Evolutionary conservation across 2,113 vertebrate species (phyloP).

Genomic region (Telmatochromis brachygnathus): DNA sequence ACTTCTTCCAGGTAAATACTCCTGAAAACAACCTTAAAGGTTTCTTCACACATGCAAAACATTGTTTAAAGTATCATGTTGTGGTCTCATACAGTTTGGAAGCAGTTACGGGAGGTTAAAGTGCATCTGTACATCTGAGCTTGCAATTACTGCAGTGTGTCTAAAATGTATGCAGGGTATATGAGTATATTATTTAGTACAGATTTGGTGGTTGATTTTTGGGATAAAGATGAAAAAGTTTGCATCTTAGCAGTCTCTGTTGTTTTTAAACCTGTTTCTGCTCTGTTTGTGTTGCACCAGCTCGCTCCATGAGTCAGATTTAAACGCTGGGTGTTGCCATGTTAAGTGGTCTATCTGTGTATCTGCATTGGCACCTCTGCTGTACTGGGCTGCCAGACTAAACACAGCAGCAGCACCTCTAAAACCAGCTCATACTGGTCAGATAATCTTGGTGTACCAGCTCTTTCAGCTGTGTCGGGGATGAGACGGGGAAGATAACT

Average conservation of each 20-base stretch:
- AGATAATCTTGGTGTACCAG: neutral
- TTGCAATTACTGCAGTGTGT: neutral
- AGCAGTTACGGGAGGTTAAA: neutral
- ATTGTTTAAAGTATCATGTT: accelerated
- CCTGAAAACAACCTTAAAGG: neutral
- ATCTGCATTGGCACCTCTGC: neutral
- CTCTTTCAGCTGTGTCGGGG: neutral
- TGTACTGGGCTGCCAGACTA: neutral
- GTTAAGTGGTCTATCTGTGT: neutral
- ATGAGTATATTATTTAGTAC: neutral
- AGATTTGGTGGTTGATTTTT: neutral
- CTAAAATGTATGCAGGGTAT: neutral
- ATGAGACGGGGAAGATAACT: neutral
- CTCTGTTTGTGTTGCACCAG: neutral
- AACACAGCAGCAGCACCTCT: neutral
- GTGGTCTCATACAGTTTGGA: neutral
- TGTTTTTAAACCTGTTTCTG: neutral
- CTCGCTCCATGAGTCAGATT: neutral
- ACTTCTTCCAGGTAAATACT: constrained; percentile 82
- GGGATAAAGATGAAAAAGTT: neutral
- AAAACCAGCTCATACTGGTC: neutral
- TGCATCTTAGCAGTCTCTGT: neutral
- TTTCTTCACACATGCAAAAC: neutral
- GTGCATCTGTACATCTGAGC: neutral
- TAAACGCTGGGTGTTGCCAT: constrained; percentile 36